phyloP scores from a whole-genome alignment of 2,113 vertebrate genomes.

The Eurystomus gularis region DNA sequence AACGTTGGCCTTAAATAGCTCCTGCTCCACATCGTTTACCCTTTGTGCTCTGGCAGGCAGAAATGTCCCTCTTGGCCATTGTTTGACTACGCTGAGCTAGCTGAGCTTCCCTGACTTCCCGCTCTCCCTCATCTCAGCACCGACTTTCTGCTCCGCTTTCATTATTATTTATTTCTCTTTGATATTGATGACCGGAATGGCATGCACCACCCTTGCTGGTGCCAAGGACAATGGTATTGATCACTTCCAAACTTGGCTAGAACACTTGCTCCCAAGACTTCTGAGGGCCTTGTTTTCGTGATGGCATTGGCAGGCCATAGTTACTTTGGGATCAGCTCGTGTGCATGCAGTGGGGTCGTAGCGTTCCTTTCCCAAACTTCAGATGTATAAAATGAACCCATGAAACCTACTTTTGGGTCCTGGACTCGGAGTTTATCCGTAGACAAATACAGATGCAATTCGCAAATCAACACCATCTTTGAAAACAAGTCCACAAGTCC shows the following conservation, averaged over 20 bases:
- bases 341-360: no score
- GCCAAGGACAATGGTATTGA: background rate
- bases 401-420: background rate
- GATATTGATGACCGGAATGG: background rate
- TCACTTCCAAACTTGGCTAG: background rate
- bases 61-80: fast-evolving
- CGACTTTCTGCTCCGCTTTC: background rate
- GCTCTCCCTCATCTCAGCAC: background rate
- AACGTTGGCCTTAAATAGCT: background rate
- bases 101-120: background rate
- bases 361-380: background rate
- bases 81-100: background rate
- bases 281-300: background rate
- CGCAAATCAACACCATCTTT: background rate
- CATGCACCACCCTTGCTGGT: background rate
- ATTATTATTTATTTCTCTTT: background rate
- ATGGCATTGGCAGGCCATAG: background rate
- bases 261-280: background rate
- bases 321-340: background rate
- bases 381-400: background rate
- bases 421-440: background rate
- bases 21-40: background rate
- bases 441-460: background rate
- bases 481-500: background rate
- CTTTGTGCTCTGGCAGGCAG: background rate